Base-by-base conservation (phyloP, 2,113 vertebrate genomes). In the Xiphophorus hellerii region DNA sequence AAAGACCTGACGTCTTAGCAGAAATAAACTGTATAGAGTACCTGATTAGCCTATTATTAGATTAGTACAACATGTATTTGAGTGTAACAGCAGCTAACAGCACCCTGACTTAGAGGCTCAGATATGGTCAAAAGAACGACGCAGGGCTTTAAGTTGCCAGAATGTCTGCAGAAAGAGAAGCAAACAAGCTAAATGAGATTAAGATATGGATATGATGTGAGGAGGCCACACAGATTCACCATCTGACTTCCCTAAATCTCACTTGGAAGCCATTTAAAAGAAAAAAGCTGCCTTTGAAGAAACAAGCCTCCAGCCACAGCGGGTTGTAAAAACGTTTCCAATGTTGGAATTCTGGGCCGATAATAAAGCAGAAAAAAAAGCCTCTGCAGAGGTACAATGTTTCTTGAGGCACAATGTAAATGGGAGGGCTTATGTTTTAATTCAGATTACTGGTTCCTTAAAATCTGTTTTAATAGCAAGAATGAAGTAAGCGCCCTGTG, bases 281-380 rank as follows among this genome's bases (percentile, higher is more conserved):
- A 81, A 31, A 64, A 82, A 35, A 72, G 27, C 37, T 58, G 29
- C 37, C 78, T 85, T 92, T 89, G 77, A 88, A 84, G 82, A 74
- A 87, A 54, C 75, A 82, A 77, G 71, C 84, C 71, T 88, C 9
- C 51, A 83, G 83, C 76, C 79, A 68, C 82, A 80, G 5, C 25
- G 37, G 64, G 78, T 64, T 88, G 82, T 93, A 84, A 87, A 90
- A 90, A 84, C 48, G 62, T 90, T 83, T 87, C 85, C 71, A 86
- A 84, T 87, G 89, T 87, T 84, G 73, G 82, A 86, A 85, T 71
- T 80, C 27, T 64, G 63, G 72, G 74, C 72, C 84, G 74, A 81
- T 81, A 82, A 77, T 73, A 81, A 86, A 83, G 70, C 78, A 29
- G 71, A 84, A 83, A 72, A 72, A 62, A 39, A 39, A 82, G 82